These are phyloP conservation scores for Lepidocyrtoides sp. DNA, from an alignment of 2,888 invertebrate species.

Conservation along the genomic window DNA sequence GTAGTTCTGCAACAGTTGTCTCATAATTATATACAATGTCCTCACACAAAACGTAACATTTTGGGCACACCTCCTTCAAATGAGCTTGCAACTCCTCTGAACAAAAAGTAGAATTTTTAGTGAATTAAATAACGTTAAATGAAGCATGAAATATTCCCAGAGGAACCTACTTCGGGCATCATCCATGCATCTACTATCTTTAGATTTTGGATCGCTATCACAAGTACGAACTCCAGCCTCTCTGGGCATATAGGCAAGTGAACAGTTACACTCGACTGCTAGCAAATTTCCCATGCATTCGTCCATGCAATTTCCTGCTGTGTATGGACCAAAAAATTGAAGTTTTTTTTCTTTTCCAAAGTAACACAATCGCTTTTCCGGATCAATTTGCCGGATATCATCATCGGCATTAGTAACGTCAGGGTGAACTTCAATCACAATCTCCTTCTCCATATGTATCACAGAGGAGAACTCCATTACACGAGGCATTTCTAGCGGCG, in stretches of 20 bases:
- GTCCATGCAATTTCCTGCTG: slow-evolving; percentile 60
- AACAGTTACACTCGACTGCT: slow-evolving; percentile 77
- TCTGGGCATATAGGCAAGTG: slow-evolving; percentile 77
- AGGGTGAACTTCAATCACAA: slow-evolving; percentile 75
- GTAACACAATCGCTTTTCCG: slow-evolving; percentile 74
- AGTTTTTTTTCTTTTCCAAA: slow-evolving; percentile 75
- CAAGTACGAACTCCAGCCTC: slow-evolving; percentile 59
- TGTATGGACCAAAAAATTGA: slow-evolving; percentile 78
- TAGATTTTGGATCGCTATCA: slow-evolving; percentile 45
- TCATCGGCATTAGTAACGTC: slow-evolving; percentile 79
- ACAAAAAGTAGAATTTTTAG: too few relatives aligned
- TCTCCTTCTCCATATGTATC: slow-evolving; percentile 61
- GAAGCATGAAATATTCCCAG: too few relatives aligned
- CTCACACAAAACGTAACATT: slow-evolving; percentile 29
- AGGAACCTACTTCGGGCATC: too few relatives aligned
- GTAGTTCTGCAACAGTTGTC: slow-evolving; percentile 29
- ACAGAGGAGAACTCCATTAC: slow-evolving; percentile 74
- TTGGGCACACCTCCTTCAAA: slow-evolving; percentile 9
- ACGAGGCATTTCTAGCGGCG: slow-evolving; percentile 75
- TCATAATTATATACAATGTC: slow-evolving; percentile 40
- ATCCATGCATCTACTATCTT: slow-evolving; percentile 15
- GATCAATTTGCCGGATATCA: slow-evolving; percentile 65
- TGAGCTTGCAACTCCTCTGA: slow-evolving; percentile 25
- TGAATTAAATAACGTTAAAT: too few relatives aligned
- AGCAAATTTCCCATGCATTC: slow-evolving; percentile 63